Base-by-base conservation (phyloP, 2,888 invertebrate species). In the Eristalinus sepulchralis region DNA sequence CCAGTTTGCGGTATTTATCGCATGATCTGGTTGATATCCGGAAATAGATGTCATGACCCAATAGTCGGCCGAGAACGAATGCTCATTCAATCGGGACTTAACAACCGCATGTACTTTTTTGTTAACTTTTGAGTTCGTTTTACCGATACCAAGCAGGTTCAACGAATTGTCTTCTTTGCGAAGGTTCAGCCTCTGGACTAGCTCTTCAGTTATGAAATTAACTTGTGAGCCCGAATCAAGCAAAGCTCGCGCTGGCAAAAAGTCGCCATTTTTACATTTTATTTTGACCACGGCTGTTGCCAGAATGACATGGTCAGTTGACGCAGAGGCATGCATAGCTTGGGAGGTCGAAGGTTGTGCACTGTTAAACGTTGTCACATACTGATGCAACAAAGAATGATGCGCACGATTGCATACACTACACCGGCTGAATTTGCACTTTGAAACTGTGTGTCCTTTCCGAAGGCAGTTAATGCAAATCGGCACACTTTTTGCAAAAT, bases 391-490 rank as follows among this genome's bases (percentile, higher is more conserved):
- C 34, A 83, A 33, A 0, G 77, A 66, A 20, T 84, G 71, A 73
- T 82, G 78, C 17, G 71, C 71, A 2, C 81, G 64, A 34, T 81
- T 81, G 36, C 85, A 81, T n/a, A 80, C 68, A 39, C 67, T 64
- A 24, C 80, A 81, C 24, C 59, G 27, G 60, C 66, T 64, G 24
- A 67, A 33, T 53, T 63, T 84, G 20, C 78, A 85, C 31, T 71
- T 57, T 9, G 79, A 79, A 8, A 76, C 79, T 20, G 82, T 79
- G n/a, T 84, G 80, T 39, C 75, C n/a, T n/a, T n/a, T n/a, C n/a
- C n/a, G n/a, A n/a, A n/a, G 63, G 47, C 85, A 85, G 72, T 81
- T 81, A 31, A 77, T 71, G 62, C 66, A 84, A 9, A 81, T 71
- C 57, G 71, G 66, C 55, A 64, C 36, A 33, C 33, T 31, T 60